Percentiles rank a stretch among this genome's conserved stretches.
Evolutionary conservation across 2,797 vertebrate genomes (phyloP).

Genomic region (Valencia hispanica): DNA sequence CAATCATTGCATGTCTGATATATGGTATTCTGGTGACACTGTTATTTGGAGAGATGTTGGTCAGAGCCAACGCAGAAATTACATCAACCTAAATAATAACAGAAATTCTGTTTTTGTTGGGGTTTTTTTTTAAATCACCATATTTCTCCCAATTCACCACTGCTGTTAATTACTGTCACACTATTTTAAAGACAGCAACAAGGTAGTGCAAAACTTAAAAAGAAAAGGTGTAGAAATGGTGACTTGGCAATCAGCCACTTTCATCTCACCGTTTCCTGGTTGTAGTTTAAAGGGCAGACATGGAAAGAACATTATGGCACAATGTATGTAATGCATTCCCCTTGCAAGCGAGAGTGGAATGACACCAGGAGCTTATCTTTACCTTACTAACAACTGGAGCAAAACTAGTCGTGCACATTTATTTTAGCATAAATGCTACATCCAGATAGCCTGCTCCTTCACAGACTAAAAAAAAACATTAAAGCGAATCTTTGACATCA

Average conservation of each 20-base stretch:
- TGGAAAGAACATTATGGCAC: neutral
- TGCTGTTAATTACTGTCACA: neutral
- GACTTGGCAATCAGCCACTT: neutral
- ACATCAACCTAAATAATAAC: neutral
- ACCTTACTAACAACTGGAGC: neutral
- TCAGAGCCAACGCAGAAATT: neutral
- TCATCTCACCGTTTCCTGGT: neutral
- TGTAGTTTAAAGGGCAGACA: neutral
- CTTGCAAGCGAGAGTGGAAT: neutral
- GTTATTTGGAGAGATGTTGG: neutral
- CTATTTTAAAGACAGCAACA: neutral
- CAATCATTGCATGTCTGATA: neutral
- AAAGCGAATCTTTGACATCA: neutral
- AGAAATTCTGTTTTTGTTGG: neutral
- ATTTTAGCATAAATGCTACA: neutral
- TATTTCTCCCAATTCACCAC: neutral
- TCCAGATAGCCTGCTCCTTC: neutral
- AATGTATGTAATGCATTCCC: neutral
- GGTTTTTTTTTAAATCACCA: neutral
- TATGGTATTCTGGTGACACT: neutral
- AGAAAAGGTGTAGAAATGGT: neutral
- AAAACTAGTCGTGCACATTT: neutral
- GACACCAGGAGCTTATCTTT: neutral
- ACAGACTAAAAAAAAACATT: neutral
- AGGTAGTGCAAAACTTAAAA: neutral